Percentiles rank a stretch among this genome's conserved stretches.
Evolutionary conservation across 2,888 invertebrate species (phyloP).

Genomic region (Anthophora plumipes): DNA sequence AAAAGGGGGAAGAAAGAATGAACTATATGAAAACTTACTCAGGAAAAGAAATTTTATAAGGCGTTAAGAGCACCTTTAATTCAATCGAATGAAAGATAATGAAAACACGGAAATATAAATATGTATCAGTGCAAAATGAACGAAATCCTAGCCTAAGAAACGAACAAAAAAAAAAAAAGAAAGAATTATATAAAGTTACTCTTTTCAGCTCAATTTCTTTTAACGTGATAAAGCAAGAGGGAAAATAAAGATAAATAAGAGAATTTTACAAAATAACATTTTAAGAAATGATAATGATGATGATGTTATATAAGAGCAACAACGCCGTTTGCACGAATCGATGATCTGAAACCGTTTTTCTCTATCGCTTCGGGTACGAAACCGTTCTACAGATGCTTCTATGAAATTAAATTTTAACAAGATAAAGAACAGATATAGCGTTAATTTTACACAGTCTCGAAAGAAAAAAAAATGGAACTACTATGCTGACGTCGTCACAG

Average conservation of each 20-base stretch:
- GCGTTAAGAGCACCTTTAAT: slow-evolving; percentile 61
- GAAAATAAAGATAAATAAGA: background rate
- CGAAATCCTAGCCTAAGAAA: slow-evolving; percentile 56
- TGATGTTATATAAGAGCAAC: background rate
- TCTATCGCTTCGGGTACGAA: slow-evolving; percentile 58
- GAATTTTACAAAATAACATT: slow-evolving; percentile 24
- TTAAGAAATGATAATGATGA: slow-evolving; percentile 1
- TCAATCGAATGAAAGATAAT: slow-evolving; percentile 46
- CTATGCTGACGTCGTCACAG: slow-evolving; percentile 40
- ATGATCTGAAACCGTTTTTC: slow-evolving; percentile 34
- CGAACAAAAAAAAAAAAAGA: background rate
- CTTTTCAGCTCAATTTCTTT: slow-evolving; percentile 40
- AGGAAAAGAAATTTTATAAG: slow-evolving; percentile 77
- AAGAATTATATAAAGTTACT: slow-evolving; percentile 34
- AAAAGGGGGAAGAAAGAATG: background rate
- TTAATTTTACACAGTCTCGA: slow-evolving; percentile 51
- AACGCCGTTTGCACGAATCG: slow-evolving; percentile 14
- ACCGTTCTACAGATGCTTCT: slow-evolving; percentile 57
- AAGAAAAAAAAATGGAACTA: slow-evolving; percentile 3
- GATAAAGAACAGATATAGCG: slow-evolving; percentile 17
- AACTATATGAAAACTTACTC: slow-evolving; percentile 70
- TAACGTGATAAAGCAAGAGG: background rate
- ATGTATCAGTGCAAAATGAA: slow-evolving; percentile 33
- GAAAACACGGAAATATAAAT: slow-evolving; percentile 28
- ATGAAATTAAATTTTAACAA: background rate